Evolutionary conservation across 2,797 vertebrate genomes (phyloP).

Genomic region (Sciurus vulgaris): DNA sequence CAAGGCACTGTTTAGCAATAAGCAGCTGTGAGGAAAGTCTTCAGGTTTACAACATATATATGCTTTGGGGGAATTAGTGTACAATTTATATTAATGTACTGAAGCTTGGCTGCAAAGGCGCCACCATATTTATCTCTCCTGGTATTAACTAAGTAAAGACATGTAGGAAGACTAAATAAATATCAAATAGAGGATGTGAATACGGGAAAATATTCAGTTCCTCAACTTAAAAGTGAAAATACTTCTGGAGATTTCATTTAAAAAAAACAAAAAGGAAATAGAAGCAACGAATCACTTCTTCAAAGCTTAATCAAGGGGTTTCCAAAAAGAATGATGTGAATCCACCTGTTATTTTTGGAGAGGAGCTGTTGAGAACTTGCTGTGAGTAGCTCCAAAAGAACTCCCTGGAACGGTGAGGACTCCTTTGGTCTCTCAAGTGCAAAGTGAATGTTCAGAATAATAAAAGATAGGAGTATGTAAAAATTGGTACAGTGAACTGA

Average conservation of each 20-base stretch:
- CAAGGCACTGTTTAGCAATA: slow-evolving; percentile 99
- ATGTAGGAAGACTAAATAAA: slow-evolving; percentile 87
- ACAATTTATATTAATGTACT: slow-evolving; percentile 92
- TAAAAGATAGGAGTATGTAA: slow-evolving; percentile 85
- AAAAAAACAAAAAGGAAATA: background rate
- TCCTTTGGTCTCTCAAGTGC: slow-evolving; percentile 81
- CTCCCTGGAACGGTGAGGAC: slow-evolving; percentile 82
- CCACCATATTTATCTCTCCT: slow-evolving; percentile 87
- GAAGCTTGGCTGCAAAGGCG: slow-evolving; percentile 86
- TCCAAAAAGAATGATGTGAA: slow-evolving; percentile 68
- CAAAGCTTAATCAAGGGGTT: slow-evolving; percentile 29
- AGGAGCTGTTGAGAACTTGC: slow-evolving; percentile 79
- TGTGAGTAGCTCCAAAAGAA: slow-evolving; percentile 83
- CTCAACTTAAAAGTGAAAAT: slow-evolving; percentile 78
- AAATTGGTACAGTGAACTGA: slow-evolving; percentile 86
- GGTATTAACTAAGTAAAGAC: slow-evolving; percentile 87
- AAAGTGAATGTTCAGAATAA: slow-evolving; percentile 86
- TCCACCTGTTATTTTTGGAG: slow-evolving; percentile 85
- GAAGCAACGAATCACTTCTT: background rate
- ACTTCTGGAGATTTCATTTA: slow-evolving; percentile 42
- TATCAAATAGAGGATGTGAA: slow-evolving; percentile 78
- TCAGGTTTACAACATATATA: slow-evolving; percentile 96
- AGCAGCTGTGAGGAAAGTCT: slow-evolving; percentile 99
- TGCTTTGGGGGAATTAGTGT: slow-evolving; percentile 93
- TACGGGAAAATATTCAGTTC: slow-evolving; percentile 75